Evolutionary conservation across 2,797 vertebrate genomes (phyloP).

Genomic region (Anas bernieri): DNA sequence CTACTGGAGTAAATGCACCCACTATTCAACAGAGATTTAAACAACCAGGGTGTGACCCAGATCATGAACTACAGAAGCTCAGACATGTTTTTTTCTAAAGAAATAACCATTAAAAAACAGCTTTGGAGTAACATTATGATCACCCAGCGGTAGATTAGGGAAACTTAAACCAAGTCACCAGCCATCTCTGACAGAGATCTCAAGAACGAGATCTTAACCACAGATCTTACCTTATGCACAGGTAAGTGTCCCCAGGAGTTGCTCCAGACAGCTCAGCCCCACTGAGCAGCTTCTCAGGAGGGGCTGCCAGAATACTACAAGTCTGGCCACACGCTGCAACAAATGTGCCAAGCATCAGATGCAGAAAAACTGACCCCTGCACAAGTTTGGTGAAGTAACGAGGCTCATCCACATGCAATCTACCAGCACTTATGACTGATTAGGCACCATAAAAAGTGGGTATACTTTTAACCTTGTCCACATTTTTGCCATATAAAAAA

Average conservation of each 20-base stretch:
- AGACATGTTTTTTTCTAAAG: neutral
- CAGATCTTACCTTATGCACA: too few relatives aligned
- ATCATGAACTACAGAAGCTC: neutral
- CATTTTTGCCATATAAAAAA: neutral
- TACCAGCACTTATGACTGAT: neutral
- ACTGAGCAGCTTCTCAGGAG: neutral
- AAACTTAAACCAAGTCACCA: neutral
- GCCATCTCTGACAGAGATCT: neutral
- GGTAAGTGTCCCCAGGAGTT: neutral
- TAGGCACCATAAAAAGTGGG: neutral
- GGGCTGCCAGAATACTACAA: neutral
- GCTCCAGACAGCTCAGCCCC: neutral
- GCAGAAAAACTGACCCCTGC: neutral
- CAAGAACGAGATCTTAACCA: neutral
- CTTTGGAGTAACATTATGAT: neutral
- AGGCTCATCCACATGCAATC: neutral
- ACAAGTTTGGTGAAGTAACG: neutral
- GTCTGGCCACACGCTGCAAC: neutral
- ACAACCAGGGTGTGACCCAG: neutral
- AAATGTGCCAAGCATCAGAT: neutral
- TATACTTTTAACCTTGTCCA: neutral
- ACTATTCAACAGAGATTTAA: neutral
- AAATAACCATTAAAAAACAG: neutral
- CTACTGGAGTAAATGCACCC: neutral
- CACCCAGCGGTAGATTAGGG: neutral